Evolutionary conservation across 2,888 invertebrate genomes (phyloP), one percentile per base, ranked within the genome.

Genomic region (Prenolepis imparis): DNA sequence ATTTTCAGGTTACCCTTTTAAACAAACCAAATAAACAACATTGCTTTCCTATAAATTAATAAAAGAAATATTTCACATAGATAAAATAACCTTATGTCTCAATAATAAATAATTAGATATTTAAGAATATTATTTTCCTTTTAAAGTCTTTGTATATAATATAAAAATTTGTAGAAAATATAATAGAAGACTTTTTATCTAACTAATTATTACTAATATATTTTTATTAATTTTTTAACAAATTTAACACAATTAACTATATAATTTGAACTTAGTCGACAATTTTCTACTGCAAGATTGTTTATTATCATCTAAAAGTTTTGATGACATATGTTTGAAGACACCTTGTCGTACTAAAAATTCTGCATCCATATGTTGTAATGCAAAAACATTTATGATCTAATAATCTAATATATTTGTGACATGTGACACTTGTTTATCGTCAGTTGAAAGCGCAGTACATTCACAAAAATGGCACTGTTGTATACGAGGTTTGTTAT

Each of bases 381-480:
- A 72, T 41, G 28, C 8, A 28, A 73, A 59, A 57, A 73, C 1
- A 52, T 8, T 52, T 48, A 21, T 73, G 5, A 41, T 41, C 41
- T 44, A 3, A 15, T 18, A 6, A 39, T 63, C 2, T 15, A 18
- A 39, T 18, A 18, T 32, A 44, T 24, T 48, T 18, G 48, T 48
- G 48, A 48, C 18, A 52, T 5, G 18, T 48, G 48, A 48, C 18
- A 52, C n/a, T 52, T 44, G 44, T 44, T 75, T 77, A 67, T 77
- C 67, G 66, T 12, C 52, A 12, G 75, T 9, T n/a, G 67, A 52
- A 39, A 77, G 24, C 39, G 39, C 52, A 77, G 52, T 0, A 12
- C n/a, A 39, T 36, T 64, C 24, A 32, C 52, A 66, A 77, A 66
- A 36, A 77, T 77, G 75, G 75, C 75, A 24, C 9, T 77, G 39